phyloP scores from a whole-genome alignment of 1,140 invertebrate genomes.

The Drosophila seguyi region DNA sequence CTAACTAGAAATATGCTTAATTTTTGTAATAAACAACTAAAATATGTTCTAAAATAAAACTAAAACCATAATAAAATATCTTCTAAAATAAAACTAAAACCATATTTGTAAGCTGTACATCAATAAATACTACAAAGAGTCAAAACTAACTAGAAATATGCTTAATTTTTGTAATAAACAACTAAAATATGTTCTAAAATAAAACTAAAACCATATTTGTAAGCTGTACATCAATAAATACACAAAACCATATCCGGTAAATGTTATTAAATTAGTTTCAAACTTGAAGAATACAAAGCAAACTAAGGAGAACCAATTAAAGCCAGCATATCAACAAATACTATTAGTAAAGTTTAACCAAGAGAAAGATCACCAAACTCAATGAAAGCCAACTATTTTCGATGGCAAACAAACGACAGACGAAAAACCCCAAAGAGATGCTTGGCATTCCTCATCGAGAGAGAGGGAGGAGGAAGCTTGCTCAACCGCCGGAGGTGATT shows the following conservation, averaged over 20 bases:
- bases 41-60: no score
- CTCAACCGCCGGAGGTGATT: constrained; percentile 8
- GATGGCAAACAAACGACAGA: constrained; percentile 3
- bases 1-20: no score
- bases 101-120: no score
- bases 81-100: no score
- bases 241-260: not conserved
- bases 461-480: not conserved
- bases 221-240: no score
- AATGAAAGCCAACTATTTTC: not conserved
- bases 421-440: constrained; percentile 10
- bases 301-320: constrained; percentile 1
- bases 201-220: no score
- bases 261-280: not conserved
- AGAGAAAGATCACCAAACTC: not conserved
- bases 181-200: no score
- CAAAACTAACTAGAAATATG: no score
- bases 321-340: not conserved
- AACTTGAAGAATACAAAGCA: not conserved
- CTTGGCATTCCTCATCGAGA: constrained; percentile 8
- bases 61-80: no score
- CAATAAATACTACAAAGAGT: no score
- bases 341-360: not conserved
- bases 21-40: no score
- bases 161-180: no score